Percentiles rank a stretch among this genome's conserved stretches.
Evolutionary conservation across 2,888 invertebrate species (phyloP).

Genomic region (Neocrepidodera transversa): DNA sequence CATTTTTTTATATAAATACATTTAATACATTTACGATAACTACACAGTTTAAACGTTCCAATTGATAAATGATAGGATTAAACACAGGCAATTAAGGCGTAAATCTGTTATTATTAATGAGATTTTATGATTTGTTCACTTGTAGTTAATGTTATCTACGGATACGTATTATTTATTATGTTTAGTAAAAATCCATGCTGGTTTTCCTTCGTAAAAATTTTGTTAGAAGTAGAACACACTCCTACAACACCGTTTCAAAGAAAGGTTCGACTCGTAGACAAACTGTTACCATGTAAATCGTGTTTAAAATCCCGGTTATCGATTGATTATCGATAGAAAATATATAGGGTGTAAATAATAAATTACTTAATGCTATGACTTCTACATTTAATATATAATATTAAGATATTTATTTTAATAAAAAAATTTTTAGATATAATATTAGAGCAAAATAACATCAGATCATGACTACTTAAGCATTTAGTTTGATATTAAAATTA

Average conservation of each 20-base stretch:
- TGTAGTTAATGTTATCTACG: conserved; percentile 39
- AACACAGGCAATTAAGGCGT: conserved; percentile 45
- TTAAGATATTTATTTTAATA: no score
- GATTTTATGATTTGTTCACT: conserved; percentile 41
- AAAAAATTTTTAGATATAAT: no score
- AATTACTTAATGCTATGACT: conserved; percentile 2
- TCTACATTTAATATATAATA: no score
- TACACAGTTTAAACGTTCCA: no score
- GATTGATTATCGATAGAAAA: neutral
- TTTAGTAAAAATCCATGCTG: conserved; percentile 43
- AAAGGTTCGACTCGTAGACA: conserved; percentile 31
- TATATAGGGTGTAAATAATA: neutral
- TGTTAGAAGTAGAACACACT: conserved; percentile 48
- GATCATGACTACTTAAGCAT: no score
- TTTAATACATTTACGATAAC: no score
- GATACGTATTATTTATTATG: conserved; percentile 38
- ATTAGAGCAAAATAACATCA: no score
- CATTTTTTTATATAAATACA: no score
- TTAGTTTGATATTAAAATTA: no score
- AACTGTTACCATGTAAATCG: conserved; percentile 20
- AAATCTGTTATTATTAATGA: conserved; percentile 41
- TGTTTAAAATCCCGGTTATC: neutral
- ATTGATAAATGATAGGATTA: conserved; percentile 46
- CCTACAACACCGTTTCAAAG: conserved; percentile 43
- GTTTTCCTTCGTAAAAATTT: conserved; percentile 46